Conservation (phyloP, 1,140 invertebrate genomes). For the Drosophila quadrilineata region DNA sequence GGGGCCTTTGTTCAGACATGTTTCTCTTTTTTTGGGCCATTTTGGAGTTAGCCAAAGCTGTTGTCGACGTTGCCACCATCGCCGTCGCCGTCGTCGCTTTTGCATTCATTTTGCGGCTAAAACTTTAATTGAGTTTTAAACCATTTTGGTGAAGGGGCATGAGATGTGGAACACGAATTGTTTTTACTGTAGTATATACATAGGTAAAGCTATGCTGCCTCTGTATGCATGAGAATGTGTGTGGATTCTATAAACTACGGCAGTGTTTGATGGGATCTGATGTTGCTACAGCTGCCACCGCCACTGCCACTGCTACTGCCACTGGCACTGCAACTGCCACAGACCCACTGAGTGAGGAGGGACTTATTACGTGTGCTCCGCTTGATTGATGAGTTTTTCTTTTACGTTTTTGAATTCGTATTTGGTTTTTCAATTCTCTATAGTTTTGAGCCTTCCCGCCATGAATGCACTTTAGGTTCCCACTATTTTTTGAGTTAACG, state of each 20-base stretch:
- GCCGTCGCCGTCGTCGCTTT: constrained; percentile 47
- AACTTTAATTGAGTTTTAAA: constrained; percentile 81
- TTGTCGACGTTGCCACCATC: constrained; percentile 48
- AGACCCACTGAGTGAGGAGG: no score
- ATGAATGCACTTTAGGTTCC: constrained; percentile 42
- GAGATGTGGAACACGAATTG: constrained; percentile 16
- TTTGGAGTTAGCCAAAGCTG: constrained; percentile 40
- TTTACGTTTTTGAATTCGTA: constrained; percentile 30
- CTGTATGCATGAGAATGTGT: not conserved
- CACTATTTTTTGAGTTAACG: constrained; percentile 31
- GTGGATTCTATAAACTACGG: constrained; percentile 19
- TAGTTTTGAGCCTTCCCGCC: constrained; percentile 14
- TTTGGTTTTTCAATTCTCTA: constrained; percentile 23
- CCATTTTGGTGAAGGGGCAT: constrained; percentile 62
- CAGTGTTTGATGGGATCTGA: constrained; percentile 56
- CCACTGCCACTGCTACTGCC: constrained; percentile 3
- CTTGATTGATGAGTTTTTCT: constrained; percentile 67
- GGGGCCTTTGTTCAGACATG: no score
- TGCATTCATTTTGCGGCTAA: constrained; percentile 81
- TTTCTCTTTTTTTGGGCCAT: constrained; percentile 15
- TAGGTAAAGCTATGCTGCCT: not conserved
- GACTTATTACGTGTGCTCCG: constrained; percentile 19
- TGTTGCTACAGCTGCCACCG: constrained; percentile 24
- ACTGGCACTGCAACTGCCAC: constrained; percentile 4
- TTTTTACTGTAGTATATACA: constrained; percentile 9